Evolutionary conservation across 2,888 invertebrate species (phyloP), one percentile per base, ranked within the genome.

Genomic region (Rhamnusium bicolor): DNA sequence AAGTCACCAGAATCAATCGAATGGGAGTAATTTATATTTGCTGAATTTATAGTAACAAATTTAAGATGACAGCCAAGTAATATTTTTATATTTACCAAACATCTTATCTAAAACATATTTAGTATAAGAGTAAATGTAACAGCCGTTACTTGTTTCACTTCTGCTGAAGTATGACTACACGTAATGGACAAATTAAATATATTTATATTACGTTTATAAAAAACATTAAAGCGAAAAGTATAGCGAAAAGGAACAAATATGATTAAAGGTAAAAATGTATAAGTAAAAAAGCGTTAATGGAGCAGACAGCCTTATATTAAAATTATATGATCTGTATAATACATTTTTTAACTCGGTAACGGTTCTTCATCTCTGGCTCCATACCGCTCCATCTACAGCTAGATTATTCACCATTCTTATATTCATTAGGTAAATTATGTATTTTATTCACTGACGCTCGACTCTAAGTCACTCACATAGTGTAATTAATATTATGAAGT

Each of bases 391-490:
- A 49, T 51, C 21, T 27, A 47, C 49, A 49, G 49, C 49, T 63
- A 49, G 63, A 19, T 49, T 32, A 65, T 32, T 53, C 5, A 29
- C 63, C 49, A 27, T 63, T 29, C 16, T 54, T 73, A 58, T 24
- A 40, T 60, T 60, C 71, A 66, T 71, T 65, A 61, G 61, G 21
- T 47, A 61, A 67, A 67, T 67, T 18, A 61, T 58, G 19, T 29
- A 12, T 19, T 51, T 18, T 46, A 54, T 18, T 27, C 53, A 47
- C 49, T 24, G 56, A 16, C 40, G 18, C 18, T 51, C 46, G 46
- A 61, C 61, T 29, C n/a, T 27, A 53, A 29, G 32, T 65, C 32
- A 65, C 53, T 65, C 53, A 54, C 65, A 56, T 56, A 16, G 19
- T 19, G 14, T 46, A 61, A 69, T 69, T 61, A 69, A 53, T 62